Conservation (phyloP, 2,113 vertebrate species). For the Rhinichthys klamathensis region DNA sequence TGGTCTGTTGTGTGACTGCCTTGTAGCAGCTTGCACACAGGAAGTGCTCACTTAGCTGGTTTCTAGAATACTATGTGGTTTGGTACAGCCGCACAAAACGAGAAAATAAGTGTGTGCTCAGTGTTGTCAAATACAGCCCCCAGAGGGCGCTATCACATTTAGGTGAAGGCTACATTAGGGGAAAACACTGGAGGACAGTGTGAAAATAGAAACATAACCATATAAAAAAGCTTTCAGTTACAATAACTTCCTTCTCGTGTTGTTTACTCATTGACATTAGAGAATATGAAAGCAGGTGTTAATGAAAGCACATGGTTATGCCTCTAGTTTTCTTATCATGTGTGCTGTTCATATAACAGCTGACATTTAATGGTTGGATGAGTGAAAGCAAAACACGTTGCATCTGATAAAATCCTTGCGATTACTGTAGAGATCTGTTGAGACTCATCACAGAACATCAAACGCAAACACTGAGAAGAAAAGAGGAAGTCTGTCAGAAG, state of each 20-base stretch:
- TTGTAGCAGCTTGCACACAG: not conserved
- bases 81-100: not conserved
- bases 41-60: slow-evolving; percentile 47
- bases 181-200: not conserved
- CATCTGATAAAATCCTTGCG: not conserved
- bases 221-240: not conserved
- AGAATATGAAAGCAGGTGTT: not conserved
- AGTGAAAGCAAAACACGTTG: not conserved
- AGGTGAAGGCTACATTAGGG: not conserved
- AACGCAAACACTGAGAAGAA: not conserved
- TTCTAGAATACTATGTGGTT: slow-evolving; percentile 50
- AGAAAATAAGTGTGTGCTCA: slow-evolving; percentile 7
- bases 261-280: not conserved
- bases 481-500: slow-evolving; percentile 15
- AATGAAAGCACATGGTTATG: not conserved
- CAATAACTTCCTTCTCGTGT: not conserved
- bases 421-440: slow-evolving; percentile 12
- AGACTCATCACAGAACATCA: slow-evolving; percentile 4
- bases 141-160: slow-evolving; percentile 41
- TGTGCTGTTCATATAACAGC: not conserved
- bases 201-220: not conserved
- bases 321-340: not conserved
- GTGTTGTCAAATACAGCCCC: slow-evolving; percentile 13
- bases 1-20: slow-evolving; percentile 34
- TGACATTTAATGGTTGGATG: not conserved